Percentiles rank a stretch among this genome's conserved stretches.
Evolutionary conservation across 2,888 invertebrate genomes (phyloP).

Genomic region (Catocala sponsa): DNA sequence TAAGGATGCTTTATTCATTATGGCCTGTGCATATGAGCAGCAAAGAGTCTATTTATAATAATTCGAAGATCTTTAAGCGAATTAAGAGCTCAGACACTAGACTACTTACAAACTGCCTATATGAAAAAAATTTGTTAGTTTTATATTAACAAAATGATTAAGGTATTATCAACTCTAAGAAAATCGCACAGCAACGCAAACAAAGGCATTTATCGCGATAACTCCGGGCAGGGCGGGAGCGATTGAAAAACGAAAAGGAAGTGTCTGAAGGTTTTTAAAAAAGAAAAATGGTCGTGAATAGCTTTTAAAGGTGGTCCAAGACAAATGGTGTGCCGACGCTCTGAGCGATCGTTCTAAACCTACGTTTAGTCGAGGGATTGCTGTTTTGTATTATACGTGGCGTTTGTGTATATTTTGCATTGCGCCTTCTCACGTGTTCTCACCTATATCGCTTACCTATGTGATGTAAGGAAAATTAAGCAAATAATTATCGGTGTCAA

Average conservation of each 20-base stretch:
- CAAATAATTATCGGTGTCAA: too few relatives aligned
- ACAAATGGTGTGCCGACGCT: constrained; percentile 77
- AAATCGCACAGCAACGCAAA: constrained; percentile 61
- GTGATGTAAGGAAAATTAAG: too few relatives aligned
- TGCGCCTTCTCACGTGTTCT: too few relatives aligned
- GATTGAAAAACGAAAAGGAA: constrained; percentile 87
- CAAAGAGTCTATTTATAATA: too few relatives aligned
- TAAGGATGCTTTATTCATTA: too few relatives aligned
- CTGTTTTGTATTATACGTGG: constrained; percentile 16
- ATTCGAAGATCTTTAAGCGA: too few relatives aligned
- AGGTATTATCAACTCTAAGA: constrained; percentile 58
- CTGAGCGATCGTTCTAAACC: constrained; percentile 65
- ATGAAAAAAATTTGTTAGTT: too few relatives aligned
- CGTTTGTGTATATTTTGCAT: constrained; percentile 18
- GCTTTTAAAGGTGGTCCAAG: constrained; percentile 85
- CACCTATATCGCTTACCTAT: too few relatives aligned
- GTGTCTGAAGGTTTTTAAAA: constrained; percentile 87
- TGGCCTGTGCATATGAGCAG: too few relatives aligned
- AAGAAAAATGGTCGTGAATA: constrained; percentile 86
- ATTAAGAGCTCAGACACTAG: too few relatives aligned
- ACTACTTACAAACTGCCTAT: too few relatives aligned
- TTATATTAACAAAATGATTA: too few relatives aligned
- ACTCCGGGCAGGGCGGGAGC: constrained; percentile 73
- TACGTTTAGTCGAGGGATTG: constrained; percentile 4
- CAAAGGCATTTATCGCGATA: constrained; percentile 85